Evolutionary conservation across 2,113 vertebrate genomes (phyloP), one percentile per base, ranked within the genome.

Genomic region (Callaeas wilsoni): DNA sequence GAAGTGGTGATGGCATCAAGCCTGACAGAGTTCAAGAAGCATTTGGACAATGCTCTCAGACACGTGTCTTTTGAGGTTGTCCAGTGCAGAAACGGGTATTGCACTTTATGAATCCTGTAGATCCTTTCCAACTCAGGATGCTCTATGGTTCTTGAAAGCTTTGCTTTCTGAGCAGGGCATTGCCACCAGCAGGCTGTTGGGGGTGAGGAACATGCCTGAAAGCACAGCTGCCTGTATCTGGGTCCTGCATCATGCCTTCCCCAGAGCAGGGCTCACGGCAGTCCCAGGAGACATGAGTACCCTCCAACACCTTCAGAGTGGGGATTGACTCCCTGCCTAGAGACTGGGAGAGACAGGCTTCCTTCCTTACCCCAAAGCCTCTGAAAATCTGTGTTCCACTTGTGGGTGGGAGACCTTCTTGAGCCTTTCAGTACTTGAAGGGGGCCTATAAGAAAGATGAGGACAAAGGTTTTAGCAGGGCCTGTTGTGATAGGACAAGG

Each of bases 221-320:
- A 44, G 30, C 21, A 16, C 71, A 63, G 13, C 42, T 2, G 9
- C 6, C 4, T 59, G 0, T 44, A 0, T 21, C 1, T 3, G 12
- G 5, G n/a, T 65, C 14, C 55, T 39, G 74, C 16, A 7, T 7
- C 0, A 0, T 30, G 46, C n/a, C 27, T 65, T 56, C 21, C 49
- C 25, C 11, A 6, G 44, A 47, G 33, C 8, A 39, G 44, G 20
- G 23, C 30, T 90, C 4, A 3, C 0, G 0, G 35, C 0, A 0
- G 12, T 52, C 29, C 7, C 50, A 27, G n/a, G 62, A 37, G 41
- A 52, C 14, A 2, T 35, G 20, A 4, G 9, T 3, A 15, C 2
- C 32, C 5, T 41, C 44, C 23, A 19, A 18, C 7, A 35, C 57
- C 52, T 63, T 71, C 18, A 16, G 39, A 42, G 7, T 21, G 26